These are phyloP conservation scores for Podargus strigoides DNA, from an alignment of 2,797 vertebrate genomes.

Conservation along the genomic window DNA sequence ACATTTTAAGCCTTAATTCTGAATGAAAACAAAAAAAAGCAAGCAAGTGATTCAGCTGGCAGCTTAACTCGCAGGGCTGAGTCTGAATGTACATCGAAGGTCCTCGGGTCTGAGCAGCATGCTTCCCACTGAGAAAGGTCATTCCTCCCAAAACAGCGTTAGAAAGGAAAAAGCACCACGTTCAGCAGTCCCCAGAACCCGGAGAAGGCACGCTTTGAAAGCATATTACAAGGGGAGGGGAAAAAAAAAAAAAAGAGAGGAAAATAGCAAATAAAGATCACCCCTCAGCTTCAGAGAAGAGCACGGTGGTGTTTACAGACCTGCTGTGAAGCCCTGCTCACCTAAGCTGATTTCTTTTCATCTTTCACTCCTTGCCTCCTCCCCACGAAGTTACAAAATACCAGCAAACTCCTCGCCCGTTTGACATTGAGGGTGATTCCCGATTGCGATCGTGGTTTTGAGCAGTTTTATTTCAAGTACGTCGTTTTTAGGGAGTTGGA, in stretches of 20 bases:
- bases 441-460: conserved; percentile 54
- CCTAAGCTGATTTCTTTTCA: conserved; percentile 59
- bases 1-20: background rate
- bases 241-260: no score
- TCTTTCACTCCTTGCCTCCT: conserved; percentile 34
- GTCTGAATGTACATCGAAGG: conserved; percentile 54
- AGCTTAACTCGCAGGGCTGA: background rate
- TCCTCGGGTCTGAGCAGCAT: conserved; percentile 51
- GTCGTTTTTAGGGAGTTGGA: conserved; percentile 76
- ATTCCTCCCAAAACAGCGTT: conserved; percentile 56
- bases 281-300: conserved; percentile 59
- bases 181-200: background rate
- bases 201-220: conserved; percentile 48
- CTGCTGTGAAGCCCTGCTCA: conserved; percentile 51
- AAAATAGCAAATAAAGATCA: background rate
- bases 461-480: conserved; percentile 75
- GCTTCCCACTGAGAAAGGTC: conserved; percentile 62
- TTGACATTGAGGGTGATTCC: conserved; percentile 66
- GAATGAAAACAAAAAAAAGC: no score
- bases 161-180: conserved; percentile 57
- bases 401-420: conserved; percentile 62
- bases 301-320: conserved; percentile 72
- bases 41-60: background rate
- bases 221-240: conserved; percentile 15
- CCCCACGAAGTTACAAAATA: conserved; percentile 63